Percentiles rank a stretch among this genome's conserved stretches.
Conservation (phyloP, 2,888 invertebrate genomes). For the Orthosia gothica region DNA sequence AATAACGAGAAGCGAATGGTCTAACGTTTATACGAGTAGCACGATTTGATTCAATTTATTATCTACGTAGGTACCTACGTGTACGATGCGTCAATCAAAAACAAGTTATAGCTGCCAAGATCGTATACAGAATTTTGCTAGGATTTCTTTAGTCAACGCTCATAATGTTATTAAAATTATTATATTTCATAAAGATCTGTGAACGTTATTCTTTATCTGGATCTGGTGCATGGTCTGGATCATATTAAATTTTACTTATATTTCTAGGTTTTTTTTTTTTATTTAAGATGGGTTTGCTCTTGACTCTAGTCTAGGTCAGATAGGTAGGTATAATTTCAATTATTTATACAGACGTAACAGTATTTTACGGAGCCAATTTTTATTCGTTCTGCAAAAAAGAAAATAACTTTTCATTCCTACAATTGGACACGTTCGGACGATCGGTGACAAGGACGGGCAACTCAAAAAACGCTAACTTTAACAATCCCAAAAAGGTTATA, state of each 20-base stretch:
- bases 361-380: background rate
- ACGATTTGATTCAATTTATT: background rate
- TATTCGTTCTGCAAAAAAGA: background rate
- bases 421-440: background rate
- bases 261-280: too few relatives aligned
- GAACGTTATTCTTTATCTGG: conserved; percentile 11
- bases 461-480: conserved; percentile 19
- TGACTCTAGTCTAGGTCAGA: too few relatives aligned
- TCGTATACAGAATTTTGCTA: background rate
- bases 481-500: conserved; percentile 4
- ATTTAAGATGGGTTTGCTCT: too few relatives aligned
- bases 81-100: background rate
- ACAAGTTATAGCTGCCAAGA: conserved; percentile 1
- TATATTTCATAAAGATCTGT: conserved; percentile 4
- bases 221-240: background rate
- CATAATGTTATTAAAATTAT: conserved; percentile 11
- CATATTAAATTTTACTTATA: conserved; percentile 4
- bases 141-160: conserved; percentile 9
- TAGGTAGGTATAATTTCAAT: background rate
- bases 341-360: background rate
- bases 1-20: conserved; percentile 15
- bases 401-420: conserved; percentile 6
- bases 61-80: background rate
- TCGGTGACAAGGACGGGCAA: background rate
- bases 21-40: conserved; percentile 22